Conservation (phyloP, 2,113 vertebrate species). For the Nycticryphes semicollaris region DNA sequence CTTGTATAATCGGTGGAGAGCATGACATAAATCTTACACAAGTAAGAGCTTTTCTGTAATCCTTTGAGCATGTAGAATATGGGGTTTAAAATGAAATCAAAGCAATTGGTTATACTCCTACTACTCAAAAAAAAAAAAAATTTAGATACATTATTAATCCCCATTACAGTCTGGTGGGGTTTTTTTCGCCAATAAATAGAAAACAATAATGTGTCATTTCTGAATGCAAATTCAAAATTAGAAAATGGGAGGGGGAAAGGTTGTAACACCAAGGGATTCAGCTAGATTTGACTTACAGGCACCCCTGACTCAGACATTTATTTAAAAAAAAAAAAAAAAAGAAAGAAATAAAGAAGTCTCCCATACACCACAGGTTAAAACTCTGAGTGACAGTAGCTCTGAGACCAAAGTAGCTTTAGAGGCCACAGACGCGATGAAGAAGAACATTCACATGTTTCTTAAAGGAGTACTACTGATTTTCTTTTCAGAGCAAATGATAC, state of each 20-base stretch:
- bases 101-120: background rate
- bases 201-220: background rate
- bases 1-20: background rate
- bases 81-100: background rate
- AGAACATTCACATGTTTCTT: background rate
- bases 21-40: background rate
- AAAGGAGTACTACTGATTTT: background rate
- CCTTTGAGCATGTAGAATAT: background rate
- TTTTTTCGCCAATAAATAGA: background rate
- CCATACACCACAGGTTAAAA: background rate
- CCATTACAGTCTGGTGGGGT: background rate
- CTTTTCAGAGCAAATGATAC: background rate
- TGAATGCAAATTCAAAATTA: background rate
- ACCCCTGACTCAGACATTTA: background rate
- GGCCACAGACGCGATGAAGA: background rate
- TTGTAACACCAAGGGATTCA: background rate
- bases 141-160: background rate
- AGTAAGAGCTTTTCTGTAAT: background rate
- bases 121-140: background rate
- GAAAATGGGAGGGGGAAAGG: rapidly evolving
- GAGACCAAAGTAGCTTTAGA: background rate
- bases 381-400: rapidly evolving
- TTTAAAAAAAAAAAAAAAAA: background rate
- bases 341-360: too few species aligned
- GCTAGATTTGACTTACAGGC: background rate